A percentile compares a stretch with the other conserved stretches of the same genome.
phyloP scores from a whole-genome alignment of 2,113 vertebrate species.

The Gnathonemus echidnorhynchus region DNA sequence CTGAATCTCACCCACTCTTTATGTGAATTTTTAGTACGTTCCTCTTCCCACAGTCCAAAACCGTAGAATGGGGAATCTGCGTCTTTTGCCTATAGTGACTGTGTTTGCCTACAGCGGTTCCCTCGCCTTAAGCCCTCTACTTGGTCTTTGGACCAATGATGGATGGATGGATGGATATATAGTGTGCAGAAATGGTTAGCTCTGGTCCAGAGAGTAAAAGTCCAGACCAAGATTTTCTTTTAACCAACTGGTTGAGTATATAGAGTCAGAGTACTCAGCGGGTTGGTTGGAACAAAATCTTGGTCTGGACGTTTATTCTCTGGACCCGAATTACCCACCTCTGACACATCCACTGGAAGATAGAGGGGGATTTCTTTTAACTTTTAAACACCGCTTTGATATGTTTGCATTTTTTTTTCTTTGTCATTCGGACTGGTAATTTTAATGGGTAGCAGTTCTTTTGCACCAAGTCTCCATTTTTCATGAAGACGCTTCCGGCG shows the following conservation, averaged over 20 bases:
- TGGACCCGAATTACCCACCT: not conserved
- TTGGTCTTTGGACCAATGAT: not conserved
- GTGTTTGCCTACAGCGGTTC: not conserved
- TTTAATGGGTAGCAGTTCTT: not conserved
- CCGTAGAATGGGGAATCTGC: not conserved
- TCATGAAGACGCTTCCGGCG: not conserved
- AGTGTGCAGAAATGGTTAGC: not conserved
- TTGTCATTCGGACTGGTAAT: not conserved
- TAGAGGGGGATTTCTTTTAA: not conserved
- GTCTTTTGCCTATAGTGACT: not conserved
- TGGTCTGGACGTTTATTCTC: not conserved
- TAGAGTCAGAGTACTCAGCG: not conserved
- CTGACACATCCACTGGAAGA: not conserved
- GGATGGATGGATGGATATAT: not conserved
- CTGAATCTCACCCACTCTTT: not conserved
- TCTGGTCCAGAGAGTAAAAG: not conserved
- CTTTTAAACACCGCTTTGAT: not conserved
- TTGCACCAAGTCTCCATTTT: not conserved
- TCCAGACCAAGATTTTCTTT: not conserved
- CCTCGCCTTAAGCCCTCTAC: not conserved
- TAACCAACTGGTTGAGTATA: not conserved
- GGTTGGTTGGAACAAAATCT: not conserved
- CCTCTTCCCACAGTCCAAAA: not conserved
- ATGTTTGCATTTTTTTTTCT: not conserved
- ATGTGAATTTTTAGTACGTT: not conserved